Percentiles rank a stretch among this genome's conserved stretches.
These are phyloP conservation scores for Trichosurus vulpecula DNA, from an alignment of 2,797 vertebrate species.

Conservation along the genomic window DNA sequence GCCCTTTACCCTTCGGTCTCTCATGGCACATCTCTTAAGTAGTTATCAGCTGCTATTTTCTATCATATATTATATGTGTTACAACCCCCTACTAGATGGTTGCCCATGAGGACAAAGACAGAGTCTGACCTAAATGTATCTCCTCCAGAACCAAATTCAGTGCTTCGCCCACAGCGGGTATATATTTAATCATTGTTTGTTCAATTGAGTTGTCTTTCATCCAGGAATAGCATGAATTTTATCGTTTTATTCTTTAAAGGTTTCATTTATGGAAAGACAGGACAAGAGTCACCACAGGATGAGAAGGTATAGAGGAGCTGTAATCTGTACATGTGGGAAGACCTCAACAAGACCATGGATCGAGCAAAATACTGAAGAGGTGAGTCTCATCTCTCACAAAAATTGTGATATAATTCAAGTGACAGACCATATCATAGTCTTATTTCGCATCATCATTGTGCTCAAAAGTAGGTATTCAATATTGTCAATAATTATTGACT, in stretches of 20 bases:
- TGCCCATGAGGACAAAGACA: neutral
- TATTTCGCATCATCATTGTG: slow-evolving; percentile 13
- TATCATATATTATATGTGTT: neutral
- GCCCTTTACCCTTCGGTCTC: neutral
- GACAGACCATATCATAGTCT: neutral
- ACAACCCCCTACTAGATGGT: neutral
- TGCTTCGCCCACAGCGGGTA: neutral
- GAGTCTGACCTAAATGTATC: neutral
- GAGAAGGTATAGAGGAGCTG: slow-evolving; percentile 1
- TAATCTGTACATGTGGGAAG: neutral
- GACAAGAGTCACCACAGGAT: slow-evolving; percentile 30
- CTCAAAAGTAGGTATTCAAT: neutral
- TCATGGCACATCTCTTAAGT: neutral
- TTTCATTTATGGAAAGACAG: slow-evolving; percentile 1
- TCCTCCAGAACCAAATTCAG: neutral
- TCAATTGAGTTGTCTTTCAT: neutral
- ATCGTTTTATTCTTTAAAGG: neutral
- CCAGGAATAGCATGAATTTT: slow-evolving; percentile 4
- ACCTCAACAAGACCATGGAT: neutral
- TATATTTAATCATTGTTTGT: neutral
- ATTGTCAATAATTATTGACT: neutral
- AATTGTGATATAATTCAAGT: neutral
- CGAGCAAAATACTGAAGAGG: neutral
- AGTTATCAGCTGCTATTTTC: neutral
- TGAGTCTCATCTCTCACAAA: neutral